A percentile compares a stretch with the other conserved stretches of the same genome.
Evolutionary conservation across 2,797 vertebrate genomes (phyloP).

Genomic region (Delichon dasypus): DNA sequence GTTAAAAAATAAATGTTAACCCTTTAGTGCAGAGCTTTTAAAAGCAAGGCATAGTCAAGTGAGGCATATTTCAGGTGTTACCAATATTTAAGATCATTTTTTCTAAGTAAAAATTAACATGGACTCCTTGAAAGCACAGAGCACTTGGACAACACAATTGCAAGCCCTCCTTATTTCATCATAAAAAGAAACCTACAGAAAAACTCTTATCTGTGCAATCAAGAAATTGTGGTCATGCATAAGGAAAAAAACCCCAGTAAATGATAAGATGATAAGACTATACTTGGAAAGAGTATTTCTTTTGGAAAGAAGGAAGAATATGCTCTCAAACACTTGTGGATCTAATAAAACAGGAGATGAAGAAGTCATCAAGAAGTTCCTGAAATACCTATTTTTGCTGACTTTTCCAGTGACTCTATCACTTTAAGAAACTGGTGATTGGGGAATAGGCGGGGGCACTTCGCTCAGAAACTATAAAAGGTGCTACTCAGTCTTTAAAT

Average conservation of each 20-base stretch:
- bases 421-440: neutral
- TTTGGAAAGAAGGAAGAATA: neutral
- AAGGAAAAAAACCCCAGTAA: neutral
- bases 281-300: neutral
- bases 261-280: neutral
- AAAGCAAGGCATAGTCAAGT: neutral
- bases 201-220: neutral
- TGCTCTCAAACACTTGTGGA: neutral
- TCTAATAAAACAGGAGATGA: neutral
- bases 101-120: neutral
- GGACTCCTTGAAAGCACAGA: neutral
- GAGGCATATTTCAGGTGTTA: neutral
- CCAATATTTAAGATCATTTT: neutral
- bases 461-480: neutral
- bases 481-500: neutral
- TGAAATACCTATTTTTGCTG: neutral
- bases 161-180: neutral
- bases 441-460: neutral
- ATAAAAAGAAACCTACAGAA: neutral
- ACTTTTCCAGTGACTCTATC: neutral
- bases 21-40: constrained; percentile 30
- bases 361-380: neutral
- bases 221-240: neutral
- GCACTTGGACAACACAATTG: neutral
- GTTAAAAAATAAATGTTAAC: constrained; percentile 51